Evolutionary conservation across 2,113 vertebrate genomes (phyloP).

Genomic region (Uria lomvia): DNA sequence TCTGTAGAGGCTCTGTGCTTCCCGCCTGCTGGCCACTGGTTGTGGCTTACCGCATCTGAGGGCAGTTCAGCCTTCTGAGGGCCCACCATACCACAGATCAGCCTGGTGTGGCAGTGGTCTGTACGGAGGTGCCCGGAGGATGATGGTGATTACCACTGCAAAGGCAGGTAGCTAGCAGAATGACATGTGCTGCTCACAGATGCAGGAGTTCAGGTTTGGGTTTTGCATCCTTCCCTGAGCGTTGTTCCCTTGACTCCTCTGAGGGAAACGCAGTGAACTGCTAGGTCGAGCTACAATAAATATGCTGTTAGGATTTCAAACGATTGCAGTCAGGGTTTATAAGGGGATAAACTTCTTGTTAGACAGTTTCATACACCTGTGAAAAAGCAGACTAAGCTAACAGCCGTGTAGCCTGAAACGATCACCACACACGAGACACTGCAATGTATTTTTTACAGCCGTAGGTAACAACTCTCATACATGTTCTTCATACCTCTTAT

Average conservation of each 20-base stretch:
- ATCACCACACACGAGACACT: background rate
- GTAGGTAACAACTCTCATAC: background rate
- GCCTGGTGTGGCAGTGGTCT: background rate
- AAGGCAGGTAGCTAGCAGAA: background rate
- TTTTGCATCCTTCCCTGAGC: background rate
- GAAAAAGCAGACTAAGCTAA: background rate
- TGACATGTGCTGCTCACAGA: background rate
- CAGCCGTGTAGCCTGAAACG: background rate
- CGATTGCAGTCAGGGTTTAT: background rate
- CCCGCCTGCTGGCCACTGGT: background rate
- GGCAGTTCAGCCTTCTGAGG: background rate
- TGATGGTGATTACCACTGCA: no score
- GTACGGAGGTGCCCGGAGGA: background rate
- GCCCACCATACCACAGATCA: fast-evolving
- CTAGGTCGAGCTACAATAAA: background rate
- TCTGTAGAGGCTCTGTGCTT: background rate
- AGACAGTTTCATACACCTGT: background rate
- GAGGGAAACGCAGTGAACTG: background rate
- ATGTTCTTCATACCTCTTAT: background rate
- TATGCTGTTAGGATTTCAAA: background rate
- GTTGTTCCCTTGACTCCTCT: background rate
- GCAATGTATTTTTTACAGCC: background rate
- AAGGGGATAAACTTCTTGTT: background rate
- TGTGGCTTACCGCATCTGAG: background rate
- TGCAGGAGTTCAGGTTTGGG: background rate